Base-by-base conservation (phyloP, 1,140 invertebrate species). In the Copidosoma floridanum region DNA sequence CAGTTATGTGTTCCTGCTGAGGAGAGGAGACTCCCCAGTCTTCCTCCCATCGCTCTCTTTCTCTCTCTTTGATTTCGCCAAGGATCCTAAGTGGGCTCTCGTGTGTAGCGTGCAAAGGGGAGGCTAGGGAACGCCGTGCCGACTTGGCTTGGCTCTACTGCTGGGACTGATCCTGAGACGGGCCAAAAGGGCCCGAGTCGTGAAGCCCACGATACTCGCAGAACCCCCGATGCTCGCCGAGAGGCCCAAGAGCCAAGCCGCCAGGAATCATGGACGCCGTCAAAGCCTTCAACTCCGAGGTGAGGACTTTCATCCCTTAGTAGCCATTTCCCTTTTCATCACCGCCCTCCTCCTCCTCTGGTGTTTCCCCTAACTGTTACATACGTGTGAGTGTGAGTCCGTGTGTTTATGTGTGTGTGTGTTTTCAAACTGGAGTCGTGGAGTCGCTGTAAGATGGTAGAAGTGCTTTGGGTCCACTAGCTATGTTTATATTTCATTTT, bases 271-370 rank as follows among this genome's bases (percentile, higher is more conserved):
- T 86, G 82, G 77, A 85, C 51, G 85, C 85, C 74, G 85, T 87
- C 43, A 87, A 87, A 77, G 79, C 85, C 68, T 87, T 87, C 78
- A 87, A 86, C 72, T 78, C 82, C 69, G 85, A 87, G 84, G 85
- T 86, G 80, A 78, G 68, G n/a, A n/a, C 46, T 50, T 40, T 53
- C 29, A 20, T 18, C 56, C 18, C 38, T 32, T 14, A n/a, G n/a
- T n/a, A n/a, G n/a, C 21, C 12, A 20, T 35, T 43, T n/a, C n/a
- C n/a, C n/a, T n/a, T n/a, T n/a, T n/a, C n/a, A n/a, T 21, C 21
- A 20, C 40, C 38, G 16, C 16, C 16, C 46, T 53, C 53, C 16
- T 18, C 12, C 18, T 12, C 24, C 4, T 46, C 52, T 52, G 61
- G 16, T 10, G 20, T 7, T 26, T 51, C 27, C 27, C 26, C n/a